phyloP scores from a whole-genome alignment of 2,888 invertebrate species.

The Xiphydria camelus region DNA sequence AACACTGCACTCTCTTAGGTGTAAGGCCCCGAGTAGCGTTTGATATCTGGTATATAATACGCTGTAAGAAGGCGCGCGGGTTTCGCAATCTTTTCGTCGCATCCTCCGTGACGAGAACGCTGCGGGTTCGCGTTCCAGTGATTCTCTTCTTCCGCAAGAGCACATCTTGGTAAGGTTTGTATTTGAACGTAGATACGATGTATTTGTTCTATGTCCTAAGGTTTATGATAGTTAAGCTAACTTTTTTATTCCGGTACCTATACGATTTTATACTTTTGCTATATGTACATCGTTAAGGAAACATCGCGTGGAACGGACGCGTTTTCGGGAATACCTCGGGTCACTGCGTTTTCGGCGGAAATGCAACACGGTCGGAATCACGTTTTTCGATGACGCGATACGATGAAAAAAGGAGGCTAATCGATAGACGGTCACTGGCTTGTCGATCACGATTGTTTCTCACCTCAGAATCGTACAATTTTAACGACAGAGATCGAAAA shows the following conservation, averaged over 20 bases:
- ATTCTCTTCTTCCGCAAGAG: not conserved
- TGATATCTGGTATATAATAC: conserved; percentile 8
- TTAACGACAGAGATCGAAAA: too few relatives aligned
- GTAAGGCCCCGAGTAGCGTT: conserved; percentile 1
- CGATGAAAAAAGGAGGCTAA: too few relatives aligned
- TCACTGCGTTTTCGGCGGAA: too few relatives aligned
- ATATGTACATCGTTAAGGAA: conserved; percentile 22
- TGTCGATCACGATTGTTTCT: too few relatives aligned
- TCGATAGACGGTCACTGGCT: too few relatives aligned
- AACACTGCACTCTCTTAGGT: conserved; percentile 6
- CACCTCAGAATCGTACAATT: too few relatives aligned
- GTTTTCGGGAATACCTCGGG: too few relatives aligned
- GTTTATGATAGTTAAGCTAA: conserved; percentile 36
- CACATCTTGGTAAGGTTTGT: conserved; percentile 1
- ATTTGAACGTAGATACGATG: conserved; percentile 4
- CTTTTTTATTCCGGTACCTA: conserved; percentile 39
- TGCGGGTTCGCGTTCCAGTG: too few relatives aligned
- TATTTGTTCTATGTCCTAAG: conserved; percentile 10
- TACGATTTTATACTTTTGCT: conserved; percentile 46
- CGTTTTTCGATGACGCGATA: too few relatives aligned
- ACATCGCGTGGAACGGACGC: not conserved
- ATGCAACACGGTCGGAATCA: too few relatives aligned
- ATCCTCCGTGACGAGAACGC: too few relatives aligned
- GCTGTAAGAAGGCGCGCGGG: not conserved
- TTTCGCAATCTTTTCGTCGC: too few relatives aligned